phyloP scores from a whole-genome alignment of 2,888 invertebrate species.

The Erebia palarica region DNA sequence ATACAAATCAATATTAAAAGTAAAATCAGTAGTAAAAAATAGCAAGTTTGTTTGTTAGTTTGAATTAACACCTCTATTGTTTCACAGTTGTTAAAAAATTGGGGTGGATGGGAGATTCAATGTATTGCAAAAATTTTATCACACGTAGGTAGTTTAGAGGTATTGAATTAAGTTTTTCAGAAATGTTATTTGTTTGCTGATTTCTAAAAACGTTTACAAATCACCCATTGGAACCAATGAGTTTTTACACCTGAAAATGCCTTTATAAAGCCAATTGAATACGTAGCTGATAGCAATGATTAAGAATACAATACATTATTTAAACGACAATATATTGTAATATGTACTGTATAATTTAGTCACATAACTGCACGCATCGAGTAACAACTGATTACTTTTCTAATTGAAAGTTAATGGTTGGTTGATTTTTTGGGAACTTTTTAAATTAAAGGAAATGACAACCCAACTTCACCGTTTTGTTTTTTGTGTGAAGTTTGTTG shows the following conservation, averaged over 20 bases:
- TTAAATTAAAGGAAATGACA: neutral
- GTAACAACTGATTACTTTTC: conserved; percentile 3
- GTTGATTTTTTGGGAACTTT: conserved; percentile 2
- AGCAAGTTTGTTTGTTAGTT: neutral
- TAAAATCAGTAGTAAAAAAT: neutral
- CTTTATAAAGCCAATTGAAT: neutral
- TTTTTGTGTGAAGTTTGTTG: no score
- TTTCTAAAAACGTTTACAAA: neutral
- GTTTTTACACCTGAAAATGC: neutral
- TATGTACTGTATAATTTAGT: neutral
- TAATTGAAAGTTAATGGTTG: conserved; percentile 1
- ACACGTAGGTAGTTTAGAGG: neutral
- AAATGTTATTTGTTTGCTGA: neutral
- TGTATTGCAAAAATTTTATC: no score
- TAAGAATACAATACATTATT: neutral
- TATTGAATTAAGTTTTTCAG: neutral
- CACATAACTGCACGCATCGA: neutral
- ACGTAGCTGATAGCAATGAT: neutral
- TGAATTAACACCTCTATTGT: no score
- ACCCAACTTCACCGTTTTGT: neutral
- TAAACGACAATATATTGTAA: neutral
- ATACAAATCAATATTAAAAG: neutral
- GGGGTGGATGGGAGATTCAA: no score
- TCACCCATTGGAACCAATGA: no score
- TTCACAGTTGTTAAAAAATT: no score